Evolutionary conservation across 2,113 vertebrate genomes (phyloP).

Genomic region (Nematolebias whitei): DNA sequence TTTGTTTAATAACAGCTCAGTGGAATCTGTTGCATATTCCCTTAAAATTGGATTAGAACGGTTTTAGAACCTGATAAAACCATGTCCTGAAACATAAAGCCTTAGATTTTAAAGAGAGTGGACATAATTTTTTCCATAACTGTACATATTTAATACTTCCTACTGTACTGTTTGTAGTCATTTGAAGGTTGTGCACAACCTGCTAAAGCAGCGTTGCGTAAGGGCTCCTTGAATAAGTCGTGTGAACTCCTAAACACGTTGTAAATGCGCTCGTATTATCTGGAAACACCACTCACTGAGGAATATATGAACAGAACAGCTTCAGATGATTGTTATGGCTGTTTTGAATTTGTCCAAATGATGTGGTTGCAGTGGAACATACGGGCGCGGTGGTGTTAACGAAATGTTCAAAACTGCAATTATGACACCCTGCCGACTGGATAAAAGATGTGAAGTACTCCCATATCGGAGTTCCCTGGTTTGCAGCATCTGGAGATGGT

Average conservation of each 20-base stretch:
- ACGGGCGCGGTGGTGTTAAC: constrained; percentile 13
- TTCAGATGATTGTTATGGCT: neutral
- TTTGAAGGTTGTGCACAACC: too few relatives aligned
- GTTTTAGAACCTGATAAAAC: too few relatives aligned
- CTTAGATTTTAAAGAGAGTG: too few relatives aligned
- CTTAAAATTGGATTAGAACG: too few relatives aligned
- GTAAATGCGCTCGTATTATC: constrained; percentile 3
- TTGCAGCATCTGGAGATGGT: constrained; percentile 39
- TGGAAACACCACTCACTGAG: constrained; percentile 2
- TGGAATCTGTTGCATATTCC: too few relatives aligned
- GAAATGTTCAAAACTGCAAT: constrained; percentile 22
- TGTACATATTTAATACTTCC: neutral
- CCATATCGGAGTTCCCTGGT: neutral
- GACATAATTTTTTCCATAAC: neutral
- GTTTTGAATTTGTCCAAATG: constrained; percentile 25
- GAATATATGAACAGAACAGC: neutral
- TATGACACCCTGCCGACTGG: neutral
- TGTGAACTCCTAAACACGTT: neutral
- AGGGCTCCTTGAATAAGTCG: neutral
- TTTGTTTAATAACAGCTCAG: too few relatives aligned
- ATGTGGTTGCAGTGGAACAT: constrained; percentile 30
- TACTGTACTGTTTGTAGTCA: neutral
- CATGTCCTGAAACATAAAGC: too few relatives aligned
- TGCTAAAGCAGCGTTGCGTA: neutral
- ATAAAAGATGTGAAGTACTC: constrained; percentile 1